A percentile compares a stretch with the other conserved stretches of the same genome.
phyloP scores from a whole-genome alignment of 2,113 vertebrate species.

The Dasyornis broadbenti region DNA sequence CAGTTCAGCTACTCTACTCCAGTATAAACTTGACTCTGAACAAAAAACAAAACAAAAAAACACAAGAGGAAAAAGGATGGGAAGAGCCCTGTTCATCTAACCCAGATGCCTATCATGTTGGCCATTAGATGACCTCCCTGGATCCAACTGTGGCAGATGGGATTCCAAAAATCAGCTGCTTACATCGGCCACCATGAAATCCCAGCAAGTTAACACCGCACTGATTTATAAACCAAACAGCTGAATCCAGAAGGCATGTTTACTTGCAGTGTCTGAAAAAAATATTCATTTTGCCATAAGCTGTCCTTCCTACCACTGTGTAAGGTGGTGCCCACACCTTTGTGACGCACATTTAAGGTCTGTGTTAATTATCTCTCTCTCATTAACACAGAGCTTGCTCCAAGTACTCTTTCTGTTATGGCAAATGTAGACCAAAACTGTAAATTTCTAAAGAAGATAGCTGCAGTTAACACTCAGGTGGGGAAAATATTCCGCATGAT shows the following conservation, averaged over 20 bases:
- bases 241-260: not conserved
- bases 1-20: not conserved
- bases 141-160: not conserved
- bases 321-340: not conserved
- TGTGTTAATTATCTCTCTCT: too few species aligned
- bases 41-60: not conserved
- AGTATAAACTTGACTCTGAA: not conserved
- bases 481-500: not conserved
- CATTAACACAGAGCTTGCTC: not conserved
- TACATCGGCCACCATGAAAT: not conserved
- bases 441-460: not conserved
- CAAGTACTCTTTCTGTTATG: not conserved
- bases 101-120: fast-evolving
- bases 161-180: not conserved
- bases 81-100: not conserved
- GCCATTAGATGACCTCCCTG: not conserved
- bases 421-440: not conserved
- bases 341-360: not conserved
- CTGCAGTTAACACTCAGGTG: not conserved
- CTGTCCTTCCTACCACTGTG: not conserved
- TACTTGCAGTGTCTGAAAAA: not conserved
- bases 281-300: not conserved
- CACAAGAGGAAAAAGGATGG: not conserved
- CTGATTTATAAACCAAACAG: not conserved
- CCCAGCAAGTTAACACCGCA: not conserved